These are phyloP conservation scores for Metacarcinus magister DNA, from an alignment of 2,888 invertebrate genomes.

Conservation along the genomic window DNA sequence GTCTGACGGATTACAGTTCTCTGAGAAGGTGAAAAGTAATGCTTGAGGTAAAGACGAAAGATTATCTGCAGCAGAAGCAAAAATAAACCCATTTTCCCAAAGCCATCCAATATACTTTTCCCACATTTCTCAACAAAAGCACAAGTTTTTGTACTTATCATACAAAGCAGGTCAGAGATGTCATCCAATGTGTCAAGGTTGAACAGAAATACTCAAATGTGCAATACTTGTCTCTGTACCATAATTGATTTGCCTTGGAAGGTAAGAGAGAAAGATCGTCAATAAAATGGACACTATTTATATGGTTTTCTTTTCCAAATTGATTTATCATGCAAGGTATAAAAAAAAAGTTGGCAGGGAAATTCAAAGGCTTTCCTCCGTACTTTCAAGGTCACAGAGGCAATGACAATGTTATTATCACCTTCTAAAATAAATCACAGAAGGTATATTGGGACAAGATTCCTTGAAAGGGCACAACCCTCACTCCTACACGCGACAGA, in stretches of 20 bases:
- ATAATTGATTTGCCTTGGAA: not conserved
- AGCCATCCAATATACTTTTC: not conserved
- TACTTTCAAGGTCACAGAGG: not conserved
- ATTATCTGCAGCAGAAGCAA: not conserved
- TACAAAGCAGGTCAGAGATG: not conserved
- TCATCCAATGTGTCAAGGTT: not conserved
- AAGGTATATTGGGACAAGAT: not conserved
- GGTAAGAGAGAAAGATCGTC: not conserved
- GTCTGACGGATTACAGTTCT: not conserved
- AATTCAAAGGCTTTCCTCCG: not conserved
- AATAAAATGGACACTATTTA: not conserved
- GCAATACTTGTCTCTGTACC: not conserved
- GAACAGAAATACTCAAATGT: not conserved
- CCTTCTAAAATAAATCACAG: not conserved
- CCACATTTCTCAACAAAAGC: not conserved
- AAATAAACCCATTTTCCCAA: not conserved
- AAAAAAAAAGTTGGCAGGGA: not conserved
- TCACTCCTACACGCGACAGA: not conserved
- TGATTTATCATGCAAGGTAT: not conserved
- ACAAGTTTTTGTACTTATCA: not conserved
- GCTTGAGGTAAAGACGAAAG: not conserved
- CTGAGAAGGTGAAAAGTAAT: not conserved
- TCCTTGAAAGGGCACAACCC: slow-evolving; percentile 16
- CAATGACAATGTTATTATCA: not conserved
- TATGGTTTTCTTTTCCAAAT: not conserved